Evolutionary conservation across 2,797 vertebrate species (phyloP), one percentile per base, ranked within the genome.

Genomic region (Sylvilagus floridanus): DNA sequence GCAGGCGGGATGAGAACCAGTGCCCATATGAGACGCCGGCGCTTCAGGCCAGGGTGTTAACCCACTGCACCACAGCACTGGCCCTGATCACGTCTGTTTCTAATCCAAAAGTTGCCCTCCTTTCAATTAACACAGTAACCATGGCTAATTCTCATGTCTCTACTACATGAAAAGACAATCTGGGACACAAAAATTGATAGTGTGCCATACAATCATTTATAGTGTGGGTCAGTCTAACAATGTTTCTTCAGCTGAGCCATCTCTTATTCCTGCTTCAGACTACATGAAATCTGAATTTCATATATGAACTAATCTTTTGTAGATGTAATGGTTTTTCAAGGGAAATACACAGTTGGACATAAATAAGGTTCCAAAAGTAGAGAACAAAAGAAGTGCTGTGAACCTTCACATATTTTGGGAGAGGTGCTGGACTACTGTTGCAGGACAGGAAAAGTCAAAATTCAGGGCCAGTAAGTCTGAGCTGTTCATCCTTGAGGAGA

Each of bases 351-450:
- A 5, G 28, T 37, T 8, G 22, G 42, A 62, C 21, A 54, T 0
- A 63, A 11, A 81, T 16, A 28, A 28, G 4, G 0, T 87, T 79
- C 19, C 35, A 52, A 71, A 85, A 62, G 4, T 47, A 73, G 83
- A 60, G 22, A 87, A 63, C 1, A 79, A 85, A 87, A 16, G 3
- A 47, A 14, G 2, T 76, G 16, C 12, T 9, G 37, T 12, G 26
- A 28, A 22, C 22, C 16, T 57, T 4, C 9, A 19, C 1, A 2
- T 14, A 7, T 88, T 47, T 68, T 35, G 42, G 26, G 13, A 54
- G 28, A 19, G 2, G 0, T n/a, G 0, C 14, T 50, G 17, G 32
- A 47, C 47, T 13, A 8, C 11, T 22, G 0, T n/a, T 69, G 14
- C 19, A 62, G 37, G 32, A 35, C 7, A 60, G 7, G 22, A 32